A percentile compares a stretch with the other conserved stretches of the same genome.
Evolutionary conservation across 2,797 vertebrate genomes (phyloP).

Genomic region (Gambelia wislizenii): DNA sequence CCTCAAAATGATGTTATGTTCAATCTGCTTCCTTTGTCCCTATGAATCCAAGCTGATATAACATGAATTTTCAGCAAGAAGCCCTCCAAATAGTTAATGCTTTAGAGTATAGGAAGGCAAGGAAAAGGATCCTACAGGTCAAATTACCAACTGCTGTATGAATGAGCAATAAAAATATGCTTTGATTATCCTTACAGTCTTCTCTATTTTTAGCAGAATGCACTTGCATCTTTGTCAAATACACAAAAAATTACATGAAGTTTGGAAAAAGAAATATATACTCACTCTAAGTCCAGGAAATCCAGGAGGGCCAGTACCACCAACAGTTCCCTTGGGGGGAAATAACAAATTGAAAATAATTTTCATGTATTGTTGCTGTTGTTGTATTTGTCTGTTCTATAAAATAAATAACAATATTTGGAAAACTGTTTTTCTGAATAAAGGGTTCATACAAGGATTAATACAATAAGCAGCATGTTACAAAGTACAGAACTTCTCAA

Average conservation of each 20-base stretch:
- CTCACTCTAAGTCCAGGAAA: conserved; percentile 96
- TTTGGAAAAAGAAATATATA: conserved; percentile 58
- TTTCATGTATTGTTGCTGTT: no score
- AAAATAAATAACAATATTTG: no score
- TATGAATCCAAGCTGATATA: background rate
- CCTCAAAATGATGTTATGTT: no score
- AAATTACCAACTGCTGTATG: background rate
- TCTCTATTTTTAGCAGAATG: background rate
- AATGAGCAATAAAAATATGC: background rate
- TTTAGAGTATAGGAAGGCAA: no score
- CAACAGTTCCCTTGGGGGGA: conserved; percentile 88
- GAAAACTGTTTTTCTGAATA: background rate
- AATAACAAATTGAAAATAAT: background rate
- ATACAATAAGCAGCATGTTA: background rate
- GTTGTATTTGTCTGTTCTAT: no score
- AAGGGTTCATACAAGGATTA: background rate
- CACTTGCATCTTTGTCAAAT: background rate
- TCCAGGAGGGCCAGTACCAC: conserved; percentile 88
- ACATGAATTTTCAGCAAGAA: background rate
- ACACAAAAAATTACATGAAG: conserved; percentile 17
- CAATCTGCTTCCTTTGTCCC: no score
- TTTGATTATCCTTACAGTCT: background rate
- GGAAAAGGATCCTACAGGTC: background rate
- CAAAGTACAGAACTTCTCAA: background rate
- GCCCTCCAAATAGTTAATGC: no score